Evolutionary conservation across 2,888 invertebrate genomes (phyloP), one percentile per base, ranked within the genome.

Genomic region (Torymus tubicola): DNA sequence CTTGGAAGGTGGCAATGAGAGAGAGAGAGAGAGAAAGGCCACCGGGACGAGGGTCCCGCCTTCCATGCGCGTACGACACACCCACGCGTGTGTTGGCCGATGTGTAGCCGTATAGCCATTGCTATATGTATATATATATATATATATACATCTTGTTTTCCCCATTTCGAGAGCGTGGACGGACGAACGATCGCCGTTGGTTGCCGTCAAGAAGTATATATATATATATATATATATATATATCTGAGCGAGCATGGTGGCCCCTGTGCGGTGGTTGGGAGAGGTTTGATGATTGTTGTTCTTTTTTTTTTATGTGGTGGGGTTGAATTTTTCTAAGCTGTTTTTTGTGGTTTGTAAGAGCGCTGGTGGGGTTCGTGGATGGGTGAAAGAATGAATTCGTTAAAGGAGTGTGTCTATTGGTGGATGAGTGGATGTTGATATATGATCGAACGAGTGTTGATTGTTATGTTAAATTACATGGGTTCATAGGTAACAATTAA

Each of bases 1-100:
- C 64, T 16, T 5, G 87, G 89, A 88, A 89, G 89, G 89, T 89
- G 89, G 89, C 89, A 89, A 89, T 89, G 89, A 89, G 88, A 42
- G 42, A 31, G 31, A 31, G 31, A 42, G 42, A 42, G 42, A 42
- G 42, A 42, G 42, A 8, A 8, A 42, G 42, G 42, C 42, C 42
- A 42, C 42, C 24, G 53, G 57, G 60, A 64, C 83, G 83, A 81
- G 85, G 85, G 88, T 86, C 88, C 89, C 89, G 88, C 89, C 89
- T 86, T 65, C 88, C 89, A 86, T 65, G 21, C 64, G 88, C 87
- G 86, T 52, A 74, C 86, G 89, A 89, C 89, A 89, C 89, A 89
- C 89, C 89, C 90, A 89, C 89, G 86, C 81, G 18, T 31, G 42
- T 53, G 42, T 53, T n/a, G 42, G 8, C 42, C 42, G 42, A 1